A percentile compares a stretch with the other conserved stretches of the same genome.
phyloP scores from a whole-genome alignment of 1,140 invertebrate species.

The Apolygus lucorum region DNA sequence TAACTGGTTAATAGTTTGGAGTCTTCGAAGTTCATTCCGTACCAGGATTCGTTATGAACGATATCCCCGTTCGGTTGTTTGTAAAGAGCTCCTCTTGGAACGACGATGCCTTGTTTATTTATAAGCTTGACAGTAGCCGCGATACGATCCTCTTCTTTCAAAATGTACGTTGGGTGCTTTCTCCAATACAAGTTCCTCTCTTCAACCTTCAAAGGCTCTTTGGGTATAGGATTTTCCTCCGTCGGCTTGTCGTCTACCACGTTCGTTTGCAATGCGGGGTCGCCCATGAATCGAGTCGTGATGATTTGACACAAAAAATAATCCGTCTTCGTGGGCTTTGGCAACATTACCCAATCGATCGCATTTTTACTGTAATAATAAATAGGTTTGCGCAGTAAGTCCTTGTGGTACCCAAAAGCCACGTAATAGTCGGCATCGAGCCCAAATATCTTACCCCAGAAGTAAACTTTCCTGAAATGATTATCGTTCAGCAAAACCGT shows the following conservation, averaged over 20 bases:
- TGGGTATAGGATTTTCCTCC: slow-evolving; percentile 34
- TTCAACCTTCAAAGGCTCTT: not conserved
- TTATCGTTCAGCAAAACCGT: slow-evolving; percentile 62
- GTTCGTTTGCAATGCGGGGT: slow-evolving; percentile 45
- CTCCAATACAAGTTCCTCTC: slow-evolving; percentile 14
- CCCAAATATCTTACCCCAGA: slow-evolving; percentile 64
- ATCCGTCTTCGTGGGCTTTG: slow-evolving; percentile 48
- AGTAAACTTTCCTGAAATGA: slow-evolving; percentile 60
- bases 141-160: slow-evolving; percentile 69
- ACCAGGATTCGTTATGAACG: slow-evolving; percentile 56
- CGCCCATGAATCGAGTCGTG: slow-evolving; percentile 45
- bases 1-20: slow-evolving; percentile 54
- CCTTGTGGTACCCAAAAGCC: slow-evolving; percentile 57
- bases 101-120: slow-evolving; percentile 54
- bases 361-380: slow-evolving; percentile 64
- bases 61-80: slow-evolving; percentile 54
- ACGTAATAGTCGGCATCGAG: slow-evolving; percentile 60
- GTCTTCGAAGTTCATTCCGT: slow-evolving; percentile 51
- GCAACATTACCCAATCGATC: slow-evolving; percentile 57
- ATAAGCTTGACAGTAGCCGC: slow-evolving; percentile 57
- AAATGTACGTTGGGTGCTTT: slow-evolving; percentile 3
- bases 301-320: slow-evolving; percentile 49
- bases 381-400: slow-evolving; percentile 51
- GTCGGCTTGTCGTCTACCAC: slow-evolving; percentile 37
- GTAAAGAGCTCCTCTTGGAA: slow-evolving; percentile 60